Evolutionary conservation across 1,140 invertebrate species (phyloP), one percentile per base, ranked within the genome.

Genomic region (Pogonomyrmex barbatus): DNA sequence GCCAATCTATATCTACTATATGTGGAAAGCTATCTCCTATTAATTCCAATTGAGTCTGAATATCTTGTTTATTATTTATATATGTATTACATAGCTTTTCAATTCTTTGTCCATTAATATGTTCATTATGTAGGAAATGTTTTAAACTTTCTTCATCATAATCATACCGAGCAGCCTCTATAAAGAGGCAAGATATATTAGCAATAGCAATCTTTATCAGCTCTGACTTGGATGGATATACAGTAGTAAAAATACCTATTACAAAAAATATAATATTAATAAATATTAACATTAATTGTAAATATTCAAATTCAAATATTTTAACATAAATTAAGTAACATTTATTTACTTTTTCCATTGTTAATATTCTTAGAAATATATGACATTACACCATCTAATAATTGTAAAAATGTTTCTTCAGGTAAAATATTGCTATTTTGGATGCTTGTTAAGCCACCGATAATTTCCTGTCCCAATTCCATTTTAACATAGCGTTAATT

Each of bases 1-100:
- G 96, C 96, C 96, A 97, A 87, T 96, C 95, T 3, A 96, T 94
- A 90, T 97, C 96, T n/a, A 96, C 94, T 63, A 97, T 95, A 88
- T 96, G 96, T 5, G 96, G 96, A 82, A 96, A 88, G 90, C 94
- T 91, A 85, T 91, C 93, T 24, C 96, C 96, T 83, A 95, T 94
- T 85, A 94, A 93, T 88, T 95, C 93, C 39, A 96, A 92, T 6
- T 91, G 91, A 71, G 92, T 91, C 83, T 94, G 93, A 77, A 96
- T 91, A 70, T 88, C 77, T 68, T 87, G 70, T 82, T 94, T 95
- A 75, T 95, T 88, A 82, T 85, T 92, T 1, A 85, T 87, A 88
- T 95, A 96, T 62, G 87, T 76, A 50, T 94, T 90, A 42, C 92
- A 91, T 10, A 96, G 85, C 70, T 94, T 92, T 47, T 94, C 91